Evolutionary conservation across 53 echinoderm and acorn worm species (phyloP).

Genomic region (Stichopus horrens): DNA sequence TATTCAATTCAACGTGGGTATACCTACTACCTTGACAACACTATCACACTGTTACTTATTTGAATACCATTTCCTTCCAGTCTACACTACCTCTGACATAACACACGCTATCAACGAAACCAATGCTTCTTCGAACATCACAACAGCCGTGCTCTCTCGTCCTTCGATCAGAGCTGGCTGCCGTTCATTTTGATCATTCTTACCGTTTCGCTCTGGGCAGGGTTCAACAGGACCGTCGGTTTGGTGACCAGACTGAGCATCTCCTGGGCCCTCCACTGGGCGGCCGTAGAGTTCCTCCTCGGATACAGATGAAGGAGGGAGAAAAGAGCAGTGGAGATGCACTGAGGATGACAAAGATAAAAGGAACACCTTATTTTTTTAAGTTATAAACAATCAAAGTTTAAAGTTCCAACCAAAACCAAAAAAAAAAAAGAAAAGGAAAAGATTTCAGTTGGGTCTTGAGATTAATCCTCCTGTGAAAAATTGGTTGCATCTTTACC

Average conservation of each 20-base stretch:
- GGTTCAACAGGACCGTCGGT: constrained; percentile 91
- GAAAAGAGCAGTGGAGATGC: constrained; percentile 80
- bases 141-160: too few species aligned
- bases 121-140: too few species aligned
- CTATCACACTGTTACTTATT: too few species aligned
- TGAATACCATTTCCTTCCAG: too few species aligned
- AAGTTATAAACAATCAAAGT: background rate
- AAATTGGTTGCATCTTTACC: too few species aligned
- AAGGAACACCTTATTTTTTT: too few species aligned
- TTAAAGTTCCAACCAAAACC: background rate
- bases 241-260: constrained; percentile 96
- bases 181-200: constrained; percentile 17
- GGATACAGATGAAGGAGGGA: constrained; percentile 91
- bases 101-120: too few species aligned
- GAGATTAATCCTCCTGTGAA: background rate
- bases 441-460: background rate
- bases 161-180: too few species aligned
- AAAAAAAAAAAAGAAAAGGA: background rate
- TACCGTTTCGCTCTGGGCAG: constrained; percentile 98
- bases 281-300: constrained; percentile 85
- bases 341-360: constrained; percentile 41
- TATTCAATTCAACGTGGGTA: too few species aligned
- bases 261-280: constrained; percentile 89
- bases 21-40: background rate
- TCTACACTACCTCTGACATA: too few species aligned